Percentiles rank a stretch among this genome's conserved stretches.
Evolutionary conservation across 2,888 invertebrate genomes (phyloP).

Genomic region (Lordiphosa fenestrarum): DNA sequence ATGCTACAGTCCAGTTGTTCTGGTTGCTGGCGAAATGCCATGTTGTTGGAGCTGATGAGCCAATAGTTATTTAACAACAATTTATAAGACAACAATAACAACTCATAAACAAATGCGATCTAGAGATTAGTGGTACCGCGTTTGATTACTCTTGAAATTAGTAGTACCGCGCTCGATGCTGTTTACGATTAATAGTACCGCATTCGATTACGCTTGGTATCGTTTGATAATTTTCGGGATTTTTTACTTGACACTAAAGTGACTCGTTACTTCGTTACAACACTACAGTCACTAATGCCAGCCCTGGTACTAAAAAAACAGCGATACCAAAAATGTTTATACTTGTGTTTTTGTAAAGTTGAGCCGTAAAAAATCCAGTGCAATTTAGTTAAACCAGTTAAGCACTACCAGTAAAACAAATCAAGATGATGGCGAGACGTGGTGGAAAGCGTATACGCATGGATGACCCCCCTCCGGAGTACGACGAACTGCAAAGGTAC

Average conservation of each 20-base stretch:
- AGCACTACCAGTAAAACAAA: neutral
- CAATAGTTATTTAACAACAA: neutral
- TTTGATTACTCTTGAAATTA: too few relatives aligned
- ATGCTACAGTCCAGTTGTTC: constrained; percentile 70
- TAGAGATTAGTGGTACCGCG: too few relatives aligned
- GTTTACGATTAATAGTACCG: too few relatives aligned
- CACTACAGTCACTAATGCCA: too few relatives aligned
- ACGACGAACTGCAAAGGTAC: constrained; percentile 83
- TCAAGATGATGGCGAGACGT: constrained; percentile 86
- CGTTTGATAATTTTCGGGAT: too few relatives aligned
- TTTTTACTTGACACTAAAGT: too few relatives aligned
- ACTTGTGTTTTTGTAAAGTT: too few relatives aligned
- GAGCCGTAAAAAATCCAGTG: neutral
- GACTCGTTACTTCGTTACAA: too few relatives aligned
- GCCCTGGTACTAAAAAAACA: too few relatives aligned
- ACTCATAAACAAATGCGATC: constrained; percentile 2
- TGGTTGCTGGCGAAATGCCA: constrained; percentile 69
- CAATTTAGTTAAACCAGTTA: neutral
- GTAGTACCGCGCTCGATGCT: too few relatives aligned
- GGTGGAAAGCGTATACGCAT: constrained; percentile 95
- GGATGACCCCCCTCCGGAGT: constrained; percentile 95
- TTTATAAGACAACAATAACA: neutral
- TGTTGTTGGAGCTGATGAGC: constrained; percentile 15
- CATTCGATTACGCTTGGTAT: too few relatives aligned
- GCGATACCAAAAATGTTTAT: too few relatives aligned